Base-by-base conservation (phyloP, 2,888 invertebrate genomes). In the Stictocephala bisonia region DNA sequence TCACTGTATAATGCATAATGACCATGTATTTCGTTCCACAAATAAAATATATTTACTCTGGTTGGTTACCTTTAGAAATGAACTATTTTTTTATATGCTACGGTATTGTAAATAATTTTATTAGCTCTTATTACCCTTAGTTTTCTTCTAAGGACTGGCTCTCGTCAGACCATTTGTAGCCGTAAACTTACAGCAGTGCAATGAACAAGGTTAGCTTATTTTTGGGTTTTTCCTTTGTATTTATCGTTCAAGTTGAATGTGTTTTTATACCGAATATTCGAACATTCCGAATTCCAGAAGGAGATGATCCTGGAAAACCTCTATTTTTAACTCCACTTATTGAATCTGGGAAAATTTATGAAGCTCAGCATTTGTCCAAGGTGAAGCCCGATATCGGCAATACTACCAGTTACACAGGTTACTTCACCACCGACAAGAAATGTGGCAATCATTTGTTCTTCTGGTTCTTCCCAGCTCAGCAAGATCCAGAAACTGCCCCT, bases 281-380 rank as follows among this genome's bases (percentile, higher is more conserved):
- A 15, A 70, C 26, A 15, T 44, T 72, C 11, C 51, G 66, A 20
- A 51, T 72, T 24, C 51, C 48, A 40, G 26, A 24, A 15, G 66
- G 66, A 51, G 50, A 48, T n/a, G 69, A 71, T 27, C 44, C 84
- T 11, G 86, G 86, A 0, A 77, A 85, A 1, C 88, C 89, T 1
- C 82, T 90, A 4, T 86, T 88, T 76, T 82, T 90, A 1, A 89
- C 90, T 1, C 89, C 89, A 0, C 87, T 85, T 70, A 82, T 90
- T 11, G 84, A 87, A 77, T 83, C 84, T 15, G 88, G 88, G 0
- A 81, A 85, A 51, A 83, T 87, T 75, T 79, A 83, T 20, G 82
- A 86, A 58, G 90, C 88, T 20, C 66, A 70, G 70, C 31, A 27
- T 31, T 69, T 56, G 20, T 41, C 75, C 35, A 56, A 58, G 26